These are phyloP conservation scores for Chrysaora quinquecirrha DNA, from an alignment of 30 jellyfish, hydroid and myxozoan genomes.

Conservation along the genomic window DNA sequence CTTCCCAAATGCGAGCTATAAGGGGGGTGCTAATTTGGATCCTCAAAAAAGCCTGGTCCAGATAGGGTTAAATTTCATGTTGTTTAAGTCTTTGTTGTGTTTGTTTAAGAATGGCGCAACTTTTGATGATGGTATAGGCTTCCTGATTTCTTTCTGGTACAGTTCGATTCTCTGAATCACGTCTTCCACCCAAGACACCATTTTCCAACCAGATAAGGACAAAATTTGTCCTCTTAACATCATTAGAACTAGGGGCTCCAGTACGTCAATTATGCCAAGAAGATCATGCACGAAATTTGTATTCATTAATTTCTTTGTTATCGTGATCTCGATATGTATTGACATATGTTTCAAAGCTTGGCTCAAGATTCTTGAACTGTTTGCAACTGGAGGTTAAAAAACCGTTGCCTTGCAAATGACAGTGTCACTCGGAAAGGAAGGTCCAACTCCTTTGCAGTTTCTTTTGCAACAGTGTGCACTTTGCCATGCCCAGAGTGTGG, in stretches of 20 bases:
- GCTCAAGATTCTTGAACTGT: background rate
- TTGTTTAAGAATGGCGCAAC: background rate
- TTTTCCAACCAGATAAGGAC: constrained; percentile 11
- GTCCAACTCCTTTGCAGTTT: constrained; percentile 20
- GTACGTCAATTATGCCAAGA: constrained; percentile 14
- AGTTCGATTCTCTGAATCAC: background rate
- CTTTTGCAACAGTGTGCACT: constrained; percentile 26
- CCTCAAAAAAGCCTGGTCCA: too few relatives aligned
- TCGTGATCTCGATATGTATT: constrained; percentile 8
- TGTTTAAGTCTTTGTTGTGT: background rate
- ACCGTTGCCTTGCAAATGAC: constrained; percentile 17
- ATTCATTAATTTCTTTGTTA: background rate
- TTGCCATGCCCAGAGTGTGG: constrained; percentile 20
- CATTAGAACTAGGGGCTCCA: constrained; percentile 14
- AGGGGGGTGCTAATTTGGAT: too few relatives aligned
- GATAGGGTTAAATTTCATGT: too few relatives aligned
- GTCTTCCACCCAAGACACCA: background rate
- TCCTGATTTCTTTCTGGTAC: background rate
- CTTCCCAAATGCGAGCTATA: too few relatives aligned
- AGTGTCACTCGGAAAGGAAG: constrained; percentile 9
- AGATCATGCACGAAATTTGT: background rate
- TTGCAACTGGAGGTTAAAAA: background rate
- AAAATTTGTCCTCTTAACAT: constrained; percentile 8
- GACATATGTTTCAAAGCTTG: background rate
- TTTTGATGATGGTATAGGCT: background rate